These are phyloP conservation scores for Thinocorus orbignyianus DNA, from an alignment of 2,113 vertebrate genomes.

Conservation along the genomic window DNA sequence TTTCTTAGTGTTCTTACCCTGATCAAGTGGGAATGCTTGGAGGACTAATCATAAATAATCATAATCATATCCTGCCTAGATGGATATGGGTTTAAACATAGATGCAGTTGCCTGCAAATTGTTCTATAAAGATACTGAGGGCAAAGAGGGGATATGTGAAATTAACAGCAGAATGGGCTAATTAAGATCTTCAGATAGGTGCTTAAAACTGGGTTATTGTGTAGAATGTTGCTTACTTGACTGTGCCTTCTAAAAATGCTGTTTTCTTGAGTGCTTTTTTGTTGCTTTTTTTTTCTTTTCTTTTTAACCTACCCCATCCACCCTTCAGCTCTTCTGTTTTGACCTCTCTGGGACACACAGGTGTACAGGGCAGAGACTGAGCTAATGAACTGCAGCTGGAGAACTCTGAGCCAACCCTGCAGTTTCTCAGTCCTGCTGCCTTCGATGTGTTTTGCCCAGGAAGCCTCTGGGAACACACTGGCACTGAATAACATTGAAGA, in stretches of 20 bases:
- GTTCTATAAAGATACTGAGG: constrained; percentile 40
- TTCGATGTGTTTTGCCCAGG: neutral
- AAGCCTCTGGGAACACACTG: neutral
- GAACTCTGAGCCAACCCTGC: neutral
- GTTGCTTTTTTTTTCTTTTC: neutral
- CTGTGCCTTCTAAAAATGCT: neutral
- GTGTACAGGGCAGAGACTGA: neutral
- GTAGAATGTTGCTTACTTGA: neutral
- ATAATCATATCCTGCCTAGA: constrained; percentile 50
- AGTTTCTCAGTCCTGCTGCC: neutral
- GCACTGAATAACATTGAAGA: constrained; percentile 3
- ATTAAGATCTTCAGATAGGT: constrained; percentile 64
- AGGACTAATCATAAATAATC: constrained; percentile 56
- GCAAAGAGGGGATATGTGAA: constrained; percentile 40
- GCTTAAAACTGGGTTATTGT: constrained; percentile 23
- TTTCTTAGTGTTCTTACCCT: neutral
- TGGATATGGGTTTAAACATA: constrained; percentile 36
- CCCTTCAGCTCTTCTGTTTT: neutral
- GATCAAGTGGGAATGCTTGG: constrained; percentile 27
- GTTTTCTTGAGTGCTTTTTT: neutral
- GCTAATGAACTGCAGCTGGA: neutral
- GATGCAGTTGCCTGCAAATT: constrained; percentile 13
- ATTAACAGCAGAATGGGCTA: constrained; percentile 49
- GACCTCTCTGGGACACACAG: neutral
- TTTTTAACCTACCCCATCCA: neutral